A percentile compares a stretch with the other conserved stretches of the same genome.
Evolutionary conservation across 2,113 vertebrate species (phyloP).

Genomic region (Brachyhypopomus occidentalis): DNA sequence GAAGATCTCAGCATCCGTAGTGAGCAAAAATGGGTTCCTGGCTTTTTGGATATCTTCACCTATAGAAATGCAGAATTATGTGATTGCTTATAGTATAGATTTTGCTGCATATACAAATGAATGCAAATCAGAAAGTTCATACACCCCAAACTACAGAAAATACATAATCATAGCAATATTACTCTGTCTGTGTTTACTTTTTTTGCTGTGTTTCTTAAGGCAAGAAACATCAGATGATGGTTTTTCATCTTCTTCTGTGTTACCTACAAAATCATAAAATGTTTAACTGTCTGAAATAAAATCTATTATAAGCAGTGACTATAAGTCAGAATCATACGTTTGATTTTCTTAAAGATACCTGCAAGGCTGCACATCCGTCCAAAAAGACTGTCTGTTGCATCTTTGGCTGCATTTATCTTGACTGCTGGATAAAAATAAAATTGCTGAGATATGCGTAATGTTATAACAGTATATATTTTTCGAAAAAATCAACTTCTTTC

Average conservation of each 20-base stretch:
- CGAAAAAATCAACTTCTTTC: not conserved
- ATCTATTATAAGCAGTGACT: not conserved
- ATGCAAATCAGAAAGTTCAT: too few relatives aligned
- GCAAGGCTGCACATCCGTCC: not conserved
- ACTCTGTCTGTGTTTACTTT: not conserved
- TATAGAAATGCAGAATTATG: not conserved
- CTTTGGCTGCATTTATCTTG: not conserved
- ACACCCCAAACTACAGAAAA: too few relatives aligned
- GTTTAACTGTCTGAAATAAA: not conserved
- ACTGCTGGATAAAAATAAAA: too few relatives aligned
- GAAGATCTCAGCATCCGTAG: slow-evolving; percentile 21
- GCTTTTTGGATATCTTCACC: not conserved
- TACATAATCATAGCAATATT: too few relatives aligned
- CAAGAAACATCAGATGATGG: not conserved
- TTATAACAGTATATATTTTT: too few relatives aligned
- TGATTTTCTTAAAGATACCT: not conserved
- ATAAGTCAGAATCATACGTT: too few relatives aligned
- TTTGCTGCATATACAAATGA: too few relatives aligned
- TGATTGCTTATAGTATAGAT: too few relatives aligned
- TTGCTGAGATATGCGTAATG: too few relatives aligned
- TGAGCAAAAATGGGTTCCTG: slow-evolving; percentile 37
- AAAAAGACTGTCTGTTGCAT: not conserved
- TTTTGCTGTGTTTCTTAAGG: not conserved
- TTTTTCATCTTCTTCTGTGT: not conserved
- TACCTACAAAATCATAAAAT: not conserved